These are phyloP conservation scores for Sepiola atlantica DNA, from an alignment of 2,888 invertebrate genomes.

Conservation along the genomic window DNA sequence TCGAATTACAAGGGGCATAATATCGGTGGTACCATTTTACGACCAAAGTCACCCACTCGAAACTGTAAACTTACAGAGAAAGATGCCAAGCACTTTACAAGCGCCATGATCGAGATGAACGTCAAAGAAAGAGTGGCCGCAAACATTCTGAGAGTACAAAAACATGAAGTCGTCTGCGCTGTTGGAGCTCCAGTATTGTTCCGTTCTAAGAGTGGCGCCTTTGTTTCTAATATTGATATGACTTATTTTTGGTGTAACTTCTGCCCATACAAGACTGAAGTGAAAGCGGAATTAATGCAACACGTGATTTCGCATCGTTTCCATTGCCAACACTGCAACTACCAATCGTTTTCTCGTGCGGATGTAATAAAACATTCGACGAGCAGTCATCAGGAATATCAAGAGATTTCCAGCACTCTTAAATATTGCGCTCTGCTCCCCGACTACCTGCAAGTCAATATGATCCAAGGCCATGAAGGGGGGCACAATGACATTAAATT, in stretches of 20 bases:
- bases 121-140: conserved; percentile 56
- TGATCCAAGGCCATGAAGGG: conserved; percentile 45
- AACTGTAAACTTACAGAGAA: conserved; percentile 56
- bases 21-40: conserved; percentile 52
- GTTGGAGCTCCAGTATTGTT: conserved; percentile 60
- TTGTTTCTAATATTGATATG: conserved; percentile 59
- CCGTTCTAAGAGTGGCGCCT: conserved; percentile 55
- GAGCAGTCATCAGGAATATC: conserved; percentile 59
- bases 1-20: conserved; percentile 40
- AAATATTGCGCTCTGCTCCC: conserved; percentile 63
- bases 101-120: conserved; percentile 59
- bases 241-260: conserved; percentile 68
- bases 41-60: conserved; percentile 59
- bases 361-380: conserved; percentile 63
- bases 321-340: conserved; percentile 64
- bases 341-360: conserved; percentile 66
- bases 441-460: conserved; percentile 57
- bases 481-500: conserved; percentile 33
- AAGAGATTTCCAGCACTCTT: conserved; percentile 56
- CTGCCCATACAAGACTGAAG: conserved; percentile 62
- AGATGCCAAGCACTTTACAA: conserved; percentile 56
- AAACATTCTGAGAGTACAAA: conserved; percentile 54
- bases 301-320: conserved; percentile 67
- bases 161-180: conserved; percentile 64
- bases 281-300: conserved; percentile 58